Evolutionary conservation across 2,113 vertebrate genomes (phyloP), one percentile per base, ranked within the genome.

Genomic region (Syngnathus floridae): DNA sequence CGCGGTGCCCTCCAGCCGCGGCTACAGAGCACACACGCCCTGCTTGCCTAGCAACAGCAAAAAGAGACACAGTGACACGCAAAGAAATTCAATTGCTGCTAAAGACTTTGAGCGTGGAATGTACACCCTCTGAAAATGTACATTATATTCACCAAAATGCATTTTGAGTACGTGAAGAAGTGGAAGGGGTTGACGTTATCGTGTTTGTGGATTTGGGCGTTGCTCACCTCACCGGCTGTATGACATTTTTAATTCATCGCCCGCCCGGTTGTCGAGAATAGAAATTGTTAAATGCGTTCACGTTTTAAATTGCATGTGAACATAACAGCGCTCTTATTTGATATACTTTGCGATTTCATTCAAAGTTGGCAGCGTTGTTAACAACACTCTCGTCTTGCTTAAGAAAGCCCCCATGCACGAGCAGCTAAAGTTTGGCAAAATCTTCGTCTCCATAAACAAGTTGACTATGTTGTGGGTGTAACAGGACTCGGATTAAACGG

Each of bases 1-100:
- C 3, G 64, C 66, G 26, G 72, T 77, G 80, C 74, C 82, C 81
- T 86, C 86, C 87, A 84, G 76, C 73, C 72, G 79, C 75, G 82
- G 85, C 81, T 77, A 80, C 74, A 75, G 66, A 77, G 84, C 83
- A 86, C 79, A 90, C 82, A 88, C 90, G 87, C 89, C 88, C 89
- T 83, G 84, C 88, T 88, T 81, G 86, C 83, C 79, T 84, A 87
- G 85, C 88, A 88, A 87, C 88, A 85, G 84, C 88, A 72, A 79
- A 41, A 38, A 38, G 37, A 17, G 56, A 37, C 6, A 19, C 6
- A 19, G 43, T 17, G 46, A n/a, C 46, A 8, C 16, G 16, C 57
- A 3, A 19, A 12, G 10, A 14, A 21, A 61, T 61, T 41, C 22
- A 22, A 21, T 31, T 2, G 26, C 26, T 16, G 48, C 19, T 8